phyloP scores from a whole-genome alignment of 2,797 vertebrate genomes.

The Gallinago nigripennis region DNA sequence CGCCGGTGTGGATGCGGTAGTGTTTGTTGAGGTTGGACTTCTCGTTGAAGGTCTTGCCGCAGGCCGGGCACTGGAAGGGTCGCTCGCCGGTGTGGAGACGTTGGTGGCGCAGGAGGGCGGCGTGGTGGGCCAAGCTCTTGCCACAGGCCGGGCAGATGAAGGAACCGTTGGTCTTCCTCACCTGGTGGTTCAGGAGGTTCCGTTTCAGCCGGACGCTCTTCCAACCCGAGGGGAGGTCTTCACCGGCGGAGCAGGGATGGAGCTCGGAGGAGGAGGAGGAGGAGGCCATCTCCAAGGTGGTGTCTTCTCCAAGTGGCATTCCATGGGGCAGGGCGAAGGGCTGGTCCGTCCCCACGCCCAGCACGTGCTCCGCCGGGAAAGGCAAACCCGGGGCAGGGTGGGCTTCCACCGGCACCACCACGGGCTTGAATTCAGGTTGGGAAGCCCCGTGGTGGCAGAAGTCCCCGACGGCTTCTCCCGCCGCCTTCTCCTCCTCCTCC shows the following conservation, averaged over 20 bases:
- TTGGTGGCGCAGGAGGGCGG: conserved; percentile 65
- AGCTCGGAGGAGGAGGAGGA: too few species aligned
- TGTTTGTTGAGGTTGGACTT: conserved; percentile 69
- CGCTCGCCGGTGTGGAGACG: conserved; percentile 65
- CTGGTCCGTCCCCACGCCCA: neutral
- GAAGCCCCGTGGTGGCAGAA: neutral
- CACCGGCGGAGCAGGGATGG: fast-evolving
- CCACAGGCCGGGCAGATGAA: conserved; percentile 68
- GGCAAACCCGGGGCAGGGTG: neutral
- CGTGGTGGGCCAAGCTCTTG: conserved; percentile 63
- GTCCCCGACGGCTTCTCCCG: neutral
- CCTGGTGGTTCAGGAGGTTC: conserved; percentile 28
- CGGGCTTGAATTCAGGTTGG: conserved; percentile 24
- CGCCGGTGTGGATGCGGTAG: conserved; percentile 48
- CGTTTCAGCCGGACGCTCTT: conserved; percentile 27
- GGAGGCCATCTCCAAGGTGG: neutral
- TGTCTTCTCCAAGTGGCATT: neutral
- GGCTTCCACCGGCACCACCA: conserved; percentile 38
- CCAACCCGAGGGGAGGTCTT: neutral
- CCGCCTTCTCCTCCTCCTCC: neutral
- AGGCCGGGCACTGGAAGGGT: conserved; percentile 62
- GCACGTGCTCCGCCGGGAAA: neutral
- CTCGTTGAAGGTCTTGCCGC: conserved; percentile 64
- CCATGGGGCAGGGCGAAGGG: neutral
- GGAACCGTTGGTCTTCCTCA: conserved; percentile 40